phyloP scores from a whole-genome alignment of 92 coral and sea anemone genomes.

The Zoanthus solanderi region DNA sequence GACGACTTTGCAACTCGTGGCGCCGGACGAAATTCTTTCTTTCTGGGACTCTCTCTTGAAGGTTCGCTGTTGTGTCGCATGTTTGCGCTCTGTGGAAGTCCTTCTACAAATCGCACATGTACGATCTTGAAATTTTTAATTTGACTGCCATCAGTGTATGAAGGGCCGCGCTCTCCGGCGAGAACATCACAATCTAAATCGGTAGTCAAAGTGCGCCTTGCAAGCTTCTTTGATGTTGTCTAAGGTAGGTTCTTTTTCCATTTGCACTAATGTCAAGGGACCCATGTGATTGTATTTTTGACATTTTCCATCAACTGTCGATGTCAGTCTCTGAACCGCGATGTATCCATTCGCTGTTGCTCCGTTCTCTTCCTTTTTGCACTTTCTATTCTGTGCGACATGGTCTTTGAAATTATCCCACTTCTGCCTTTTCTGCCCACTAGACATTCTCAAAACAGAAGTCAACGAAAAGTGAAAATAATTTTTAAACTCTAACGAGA shows the following conservation, averaged over 20 bases:
- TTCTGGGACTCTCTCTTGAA: conserved; percentile 49
- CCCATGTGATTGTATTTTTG: conserved; percentile 32
- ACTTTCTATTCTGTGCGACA: conserved; percentile 44
- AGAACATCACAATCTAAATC: conserved; percentile 64
- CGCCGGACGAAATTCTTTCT: conserved; percentile 18
- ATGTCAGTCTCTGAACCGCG: too few species aligned
- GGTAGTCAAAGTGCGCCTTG: conserved; percentile 47
- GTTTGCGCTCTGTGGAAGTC: neutral
- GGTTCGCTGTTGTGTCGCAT: conserved; percentile 37
- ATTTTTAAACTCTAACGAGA: neutral
- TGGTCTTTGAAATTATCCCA: neutral
- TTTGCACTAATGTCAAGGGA: conserved; percentile 46
- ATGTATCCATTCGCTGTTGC: conserved; percentile 9
- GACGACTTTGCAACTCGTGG: conserved; percentile 31
- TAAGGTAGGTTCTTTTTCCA: conserved; percentile 41
- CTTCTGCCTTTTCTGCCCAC: too few species aligned
- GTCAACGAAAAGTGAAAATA: neutral
- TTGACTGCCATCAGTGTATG: conserved; percentile 55
- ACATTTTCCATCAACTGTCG: too few species aligned
- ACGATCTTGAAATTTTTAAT: conserved; percentile 33
- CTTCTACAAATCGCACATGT: conserved; percentile 45
- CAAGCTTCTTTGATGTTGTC: conserved; percentile 50
- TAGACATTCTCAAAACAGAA: neutral
- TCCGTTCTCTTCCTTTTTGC: conserved; percentile 33
- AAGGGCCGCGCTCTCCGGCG: conserved; percentile 66